Evolutionary conservation across 2,797 vertebrate genomes (phyloP), one percentile per base, ranked within the genome.

Genomic region (Neosilurus hyrtlii): DNA sequence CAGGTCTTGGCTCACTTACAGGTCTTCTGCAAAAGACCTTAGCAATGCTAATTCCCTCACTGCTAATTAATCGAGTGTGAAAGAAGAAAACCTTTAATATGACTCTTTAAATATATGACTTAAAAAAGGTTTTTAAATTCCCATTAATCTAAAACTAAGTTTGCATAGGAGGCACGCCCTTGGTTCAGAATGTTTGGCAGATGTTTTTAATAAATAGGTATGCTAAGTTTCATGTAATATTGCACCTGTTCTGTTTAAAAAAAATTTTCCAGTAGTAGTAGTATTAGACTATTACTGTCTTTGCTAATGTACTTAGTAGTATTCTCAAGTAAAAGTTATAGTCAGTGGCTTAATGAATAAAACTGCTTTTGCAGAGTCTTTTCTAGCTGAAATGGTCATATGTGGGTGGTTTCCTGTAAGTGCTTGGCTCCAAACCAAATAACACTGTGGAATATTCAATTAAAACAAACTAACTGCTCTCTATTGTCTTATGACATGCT

Each of bases 401-500:
- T 49, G 24, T 51, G 75, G 74, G 75, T 12, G 43, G 51, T 84
- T 73, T 65, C 37, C 65, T 63, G 61, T 30, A 37, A 74, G 26
- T 89, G 37, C 72, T 89, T 92, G 93, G 92, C 88, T 75, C 78
- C 49, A 70, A 87, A 86, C 92, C 88, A 90, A 92, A 88, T 87
- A 91, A 89, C 89, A 89, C 86, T 87, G 88, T 87, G 59, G 84
- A 85, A 87, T 90, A 91, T 92, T 85, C 73, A 85, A 88, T 88
- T 91, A 91, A 91, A 92, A 86, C 85, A 87, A 89, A 88, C 87
- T 87, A 90, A 86, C 67, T 87, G 82, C 73, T 61, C 80, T 84
- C 84, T 83, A 82, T 84, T 81, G 83, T 89, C 85, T 82, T 79
- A 63, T 72, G 71, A 61, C 59, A 43, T 49, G 68, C 49, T 62